Percentiles rank a stretch among this genome's conserved stretches.
These are phyloP conservation scores for Mythimna albipuncta DNA, from an alignment of 2,888 invertebrate genomes.

Conservation along the genomic window DNA sequence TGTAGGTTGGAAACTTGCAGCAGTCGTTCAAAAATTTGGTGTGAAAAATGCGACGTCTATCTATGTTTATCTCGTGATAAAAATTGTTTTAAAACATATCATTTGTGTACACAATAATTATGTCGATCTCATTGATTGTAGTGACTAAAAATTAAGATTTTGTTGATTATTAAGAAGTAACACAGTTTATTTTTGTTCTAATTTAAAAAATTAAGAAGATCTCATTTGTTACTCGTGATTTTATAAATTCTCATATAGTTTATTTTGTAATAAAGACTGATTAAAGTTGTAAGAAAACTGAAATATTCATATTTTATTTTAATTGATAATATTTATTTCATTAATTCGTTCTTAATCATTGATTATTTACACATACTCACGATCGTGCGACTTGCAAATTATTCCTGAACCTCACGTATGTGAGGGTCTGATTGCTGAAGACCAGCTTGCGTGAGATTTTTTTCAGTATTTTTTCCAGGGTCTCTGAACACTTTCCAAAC, in stretches of 20 bases:
- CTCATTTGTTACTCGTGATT: slow-evolving; percentile 6
- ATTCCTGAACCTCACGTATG: slow-evolving; percentile 29
- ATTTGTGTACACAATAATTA: no score
- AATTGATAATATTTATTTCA: neutral
- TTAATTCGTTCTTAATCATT: neutral
- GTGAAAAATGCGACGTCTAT: neutral
- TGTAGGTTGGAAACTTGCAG: slow-evolving; percentile 12
- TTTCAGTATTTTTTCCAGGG: slow-evolving; percentile 18
- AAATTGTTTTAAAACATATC: no score
- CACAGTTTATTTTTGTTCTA: no score
- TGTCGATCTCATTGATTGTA: no score
- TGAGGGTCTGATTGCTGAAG: slow-evolving; percentile 40
- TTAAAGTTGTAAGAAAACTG: neutral
- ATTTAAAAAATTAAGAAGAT: slow-evolving; percentile 1
- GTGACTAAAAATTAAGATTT: no score
- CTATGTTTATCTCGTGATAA: no score
- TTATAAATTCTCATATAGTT: slow-evolving; percentile 5
- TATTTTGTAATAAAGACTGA: no score
- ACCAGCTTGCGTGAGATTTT: slow-evolving; percentile 16
- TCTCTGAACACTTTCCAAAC: slow-evolving; percentile 8
- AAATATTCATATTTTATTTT: slow-evolving; percentile 1
- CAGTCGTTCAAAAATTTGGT: slow-evolving; percentile 15
- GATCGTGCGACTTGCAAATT: slow-evolving; percentile 31
- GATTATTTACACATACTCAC: slow-evolving; percentile 1
- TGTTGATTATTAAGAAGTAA: no score